Base-by-base conservation (phyloP, 2,888 invertebrate genomes). In the Folsomia candida region DNA sequence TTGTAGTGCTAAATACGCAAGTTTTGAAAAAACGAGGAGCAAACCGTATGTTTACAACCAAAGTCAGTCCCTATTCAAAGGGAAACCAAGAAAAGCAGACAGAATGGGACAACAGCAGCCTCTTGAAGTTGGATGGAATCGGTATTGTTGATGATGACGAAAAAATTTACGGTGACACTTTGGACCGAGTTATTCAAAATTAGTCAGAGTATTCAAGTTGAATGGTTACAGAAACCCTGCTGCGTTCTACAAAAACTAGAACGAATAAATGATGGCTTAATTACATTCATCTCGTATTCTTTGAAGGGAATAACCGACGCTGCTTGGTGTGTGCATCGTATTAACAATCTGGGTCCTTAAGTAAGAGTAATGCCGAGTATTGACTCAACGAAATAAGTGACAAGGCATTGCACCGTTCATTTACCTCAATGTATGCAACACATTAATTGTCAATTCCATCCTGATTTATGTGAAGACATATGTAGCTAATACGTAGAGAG, bases 221-320 rank as follows among this genome's bases (percentile, higher is more conserved):
- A 64, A 68, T 72, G 68, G 68, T 64, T 70, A 65, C 61, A 69
- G 73, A 67, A 51, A 65, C 67, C 79, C 77, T 71, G 79, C 76
- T 78, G 79, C 54, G 77, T 63, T 68, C 73, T 69, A 79, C 77
- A 78, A 79, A 77, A 76, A 74, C 73, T 76, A 72, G 72, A 74
- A 75, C 77, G 78, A 78, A 79, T 78, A 78, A 79, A 79, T 78
- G 79, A 79, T 78, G 74, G 73, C 78, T 79, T 79, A 79, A 79
- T 79, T 79, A 78, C 69, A 62, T 65, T 65, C 64, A 24, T 69
- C 37, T 22, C 28, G 22, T n/a, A 26, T 37, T 37, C 62, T 69
- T 29, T 63, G 29, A 63, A 28, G 27, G 18, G 6, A 2, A 27
- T 20, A 65, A 18, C 14, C 51, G 27, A 18, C 26, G 54, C 20